A percentile compares a stretch with the other conserved stretches of the same genome.
Conservation (phyloP, 2,888 invertebrate species). For the Steinernema scapterisci region DNA sequence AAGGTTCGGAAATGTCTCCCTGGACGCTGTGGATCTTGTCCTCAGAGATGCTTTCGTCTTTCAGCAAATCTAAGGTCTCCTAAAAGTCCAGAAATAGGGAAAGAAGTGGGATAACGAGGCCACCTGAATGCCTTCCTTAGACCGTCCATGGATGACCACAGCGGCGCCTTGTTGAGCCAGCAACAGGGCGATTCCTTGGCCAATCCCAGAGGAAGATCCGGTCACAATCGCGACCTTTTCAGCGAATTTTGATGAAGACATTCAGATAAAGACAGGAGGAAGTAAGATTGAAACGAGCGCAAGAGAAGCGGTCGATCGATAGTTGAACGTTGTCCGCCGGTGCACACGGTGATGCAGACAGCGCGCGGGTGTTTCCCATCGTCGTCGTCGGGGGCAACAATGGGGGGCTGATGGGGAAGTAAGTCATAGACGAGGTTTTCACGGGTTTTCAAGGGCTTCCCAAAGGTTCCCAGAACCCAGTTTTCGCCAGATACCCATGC, state of each 20-base stretch:
- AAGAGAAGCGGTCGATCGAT: no score
- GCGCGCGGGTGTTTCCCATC: no score
- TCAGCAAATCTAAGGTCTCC: neutral
- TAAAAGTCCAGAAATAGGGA: neutral
- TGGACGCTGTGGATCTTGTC: neutral
- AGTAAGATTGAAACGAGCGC: no score
- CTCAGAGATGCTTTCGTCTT: neutral
- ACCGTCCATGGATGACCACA: neutral
- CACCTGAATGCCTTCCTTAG: neutral
- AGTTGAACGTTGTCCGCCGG: no score
- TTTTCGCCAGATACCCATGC: no score
- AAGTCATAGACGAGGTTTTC: no score
- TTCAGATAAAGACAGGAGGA: no score
- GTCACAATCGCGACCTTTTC: neutral
- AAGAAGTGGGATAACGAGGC: neutral
- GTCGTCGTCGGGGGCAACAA: no score
- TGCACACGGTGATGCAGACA: no score
- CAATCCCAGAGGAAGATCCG: neutral
- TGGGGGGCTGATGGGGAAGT: no score
- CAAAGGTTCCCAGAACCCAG: no score
- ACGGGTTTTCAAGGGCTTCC: no score
- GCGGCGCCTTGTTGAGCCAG: neutral
- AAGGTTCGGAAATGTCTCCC: conserved; percentile 3
- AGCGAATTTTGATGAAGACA: neutral
- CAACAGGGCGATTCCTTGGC: neutral